phyloP scores from a whole-genome alignment of 2,888 invertebrate genomes.

The Chymomyza amoena region DNA sequence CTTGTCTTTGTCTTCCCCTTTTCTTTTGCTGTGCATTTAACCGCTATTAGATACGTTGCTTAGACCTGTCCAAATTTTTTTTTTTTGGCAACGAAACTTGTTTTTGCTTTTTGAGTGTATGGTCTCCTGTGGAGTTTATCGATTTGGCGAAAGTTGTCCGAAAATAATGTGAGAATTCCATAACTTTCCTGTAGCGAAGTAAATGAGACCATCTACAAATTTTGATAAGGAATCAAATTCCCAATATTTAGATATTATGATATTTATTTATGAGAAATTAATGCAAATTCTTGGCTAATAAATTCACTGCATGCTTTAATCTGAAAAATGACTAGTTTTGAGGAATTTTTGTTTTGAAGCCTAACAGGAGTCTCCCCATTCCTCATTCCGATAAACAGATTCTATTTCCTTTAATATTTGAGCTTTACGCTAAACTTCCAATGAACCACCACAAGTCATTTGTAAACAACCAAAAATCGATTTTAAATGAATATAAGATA shows the following conservation, averaged over 20 bases:
- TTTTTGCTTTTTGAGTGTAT: constrained; percentile 29
- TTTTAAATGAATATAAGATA: neutral
- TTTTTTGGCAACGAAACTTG: constrained; percentile 37
- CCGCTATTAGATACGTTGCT: constrained; percentile 45
- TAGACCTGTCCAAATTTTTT: constrained; percentile 41
- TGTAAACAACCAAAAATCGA: neutral
- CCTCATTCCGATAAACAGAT: too few species aligned
- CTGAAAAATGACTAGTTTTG: too few species aligned
- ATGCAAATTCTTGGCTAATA: neutral
- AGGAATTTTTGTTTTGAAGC: too few species aligned
- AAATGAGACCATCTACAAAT: neutral
- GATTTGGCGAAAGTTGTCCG: constrained; percentile 56
- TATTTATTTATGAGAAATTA: neutral
- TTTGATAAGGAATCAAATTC: neutral
- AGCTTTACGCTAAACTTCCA: neutral
- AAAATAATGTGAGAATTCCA: neutral
- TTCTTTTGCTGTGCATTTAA: constrained; percentile 17
- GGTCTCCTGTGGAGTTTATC: constrained; percentile 12
- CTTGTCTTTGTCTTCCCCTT: constrained; percentile 22
- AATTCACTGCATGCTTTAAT: too few species aligned
- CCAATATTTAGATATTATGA: neutral
- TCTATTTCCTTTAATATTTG: neutral
- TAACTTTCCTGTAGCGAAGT: neutral
- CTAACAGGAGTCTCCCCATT: too few species aligned
- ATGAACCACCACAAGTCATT: neutral